Base-by-base conservation (phyloP, 2,888 invertebrate species). In the Drosophila mercatorum region DNA sequence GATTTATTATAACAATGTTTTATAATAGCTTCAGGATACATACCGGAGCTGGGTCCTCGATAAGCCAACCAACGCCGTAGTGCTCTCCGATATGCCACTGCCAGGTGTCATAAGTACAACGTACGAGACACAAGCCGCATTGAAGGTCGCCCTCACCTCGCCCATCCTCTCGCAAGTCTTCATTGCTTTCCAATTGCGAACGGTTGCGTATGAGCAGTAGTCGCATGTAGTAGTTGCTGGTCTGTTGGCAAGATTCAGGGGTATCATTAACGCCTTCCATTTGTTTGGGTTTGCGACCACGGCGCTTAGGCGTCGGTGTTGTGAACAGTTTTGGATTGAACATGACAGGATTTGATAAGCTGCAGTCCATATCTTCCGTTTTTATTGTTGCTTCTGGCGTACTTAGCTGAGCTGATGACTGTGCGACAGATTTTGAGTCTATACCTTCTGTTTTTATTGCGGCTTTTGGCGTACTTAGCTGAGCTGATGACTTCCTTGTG, bases 1-100 rank as follows among this genome's bases (percentile, higher is more conserved):
- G 14, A 11, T 2, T 36, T 36, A 10, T 12, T 55, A 56, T 38
- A 12, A 43, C 12, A 6, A 34, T 34, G 6, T 34, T 34, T 34
- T 34, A 34, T 34, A 34, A 34, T 40, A 1, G 11, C 10, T 11
- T 34, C 14, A 12, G 8, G 5, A 7, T 38, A 78, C 91, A 72
- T 68, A 91, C 92, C 72, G 82, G 47, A 17, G 86, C 72, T 3
- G 71, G 44, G 14, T 89, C 70, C 0, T 88, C 91, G 5, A 78
- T 67, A 14, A 68, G 58, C 93, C 92, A 93, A 5, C 92, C 92
- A 8, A 93, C 62, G 34, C 93, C 93, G 65, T 93, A 93, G 74
- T 93, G 93, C 43, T 78, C 72, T 5, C 75, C 65, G 14, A 91
- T 31, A 68, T 93, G 93, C 1, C 52, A n/a, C 2, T 57, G 47